These are phyloP conservation scores for Thinocorus orbignyianus DNA, from an alignment of 2,113 vertebrate genomes.

Conservation along the genomic window DNA sequence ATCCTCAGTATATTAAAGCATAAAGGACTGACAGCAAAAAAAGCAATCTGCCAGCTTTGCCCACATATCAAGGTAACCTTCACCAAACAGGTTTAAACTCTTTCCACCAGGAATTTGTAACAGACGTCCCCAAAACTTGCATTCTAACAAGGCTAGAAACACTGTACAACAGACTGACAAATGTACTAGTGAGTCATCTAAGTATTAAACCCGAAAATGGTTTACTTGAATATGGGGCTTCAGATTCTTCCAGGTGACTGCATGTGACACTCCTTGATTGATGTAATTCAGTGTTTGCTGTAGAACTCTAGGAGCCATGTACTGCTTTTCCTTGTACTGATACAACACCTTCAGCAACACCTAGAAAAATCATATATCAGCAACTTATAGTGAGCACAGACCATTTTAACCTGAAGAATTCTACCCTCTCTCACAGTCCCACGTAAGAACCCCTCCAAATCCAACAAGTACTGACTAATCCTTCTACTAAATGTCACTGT, in stretches of 20 bases:
- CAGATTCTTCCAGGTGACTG: conserved; percentile 96
- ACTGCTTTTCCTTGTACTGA: conserved; percentile 97
- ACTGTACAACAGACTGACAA: not conserved
- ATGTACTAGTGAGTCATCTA: not conserved
- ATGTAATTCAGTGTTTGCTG: conserved; percentile 98
- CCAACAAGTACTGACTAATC: not conserved
- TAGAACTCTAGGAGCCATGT: conserved; percentile 95
- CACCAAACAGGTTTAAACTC: not conserved
- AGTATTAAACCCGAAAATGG: not conserved
- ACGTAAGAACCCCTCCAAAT: not conserved
- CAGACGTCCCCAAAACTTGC: not conserved
- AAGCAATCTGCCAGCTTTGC: not conserved
- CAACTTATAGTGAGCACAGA: not conserved
- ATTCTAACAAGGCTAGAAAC: not conserved
- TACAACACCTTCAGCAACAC: conserved; percentile 97
- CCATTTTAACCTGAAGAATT: not conserved
- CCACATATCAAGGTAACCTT: not conserved
- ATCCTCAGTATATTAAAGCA: not conserved
- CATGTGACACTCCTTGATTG: conserved; percentile 96
- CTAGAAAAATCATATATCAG: conserved; percentile 69
- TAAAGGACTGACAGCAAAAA: not conserved
- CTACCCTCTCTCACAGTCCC: not conserved
- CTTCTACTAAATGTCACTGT: not conserved
- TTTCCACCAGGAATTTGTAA: not conserved
- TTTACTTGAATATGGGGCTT: conserved; percentile 97